Conservation (phyloP, 2,888 invertebrate species). For the Augochlorella aurata region DNA sequence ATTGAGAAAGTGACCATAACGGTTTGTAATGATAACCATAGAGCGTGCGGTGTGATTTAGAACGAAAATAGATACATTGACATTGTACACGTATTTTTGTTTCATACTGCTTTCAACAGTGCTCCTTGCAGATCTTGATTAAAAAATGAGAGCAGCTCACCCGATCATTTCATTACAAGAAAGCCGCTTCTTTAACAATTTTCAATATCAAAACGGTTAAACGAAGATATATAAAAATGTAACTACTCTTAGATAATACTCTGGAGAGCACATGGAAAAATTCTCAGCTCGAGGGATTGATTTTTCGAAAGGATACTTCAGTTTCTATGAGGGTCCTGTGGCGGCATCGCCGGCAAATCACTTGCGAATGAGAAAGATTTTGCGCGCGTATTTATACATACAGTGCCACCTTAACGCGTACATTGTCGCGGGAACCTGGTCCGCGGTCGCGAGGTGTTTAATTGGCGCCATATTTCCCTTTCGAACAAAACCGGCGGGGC, state of each 20-base stretch:
- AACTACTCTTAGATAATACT: background rate
- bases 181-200: background rate
- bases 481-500: conserved; percentile 23
- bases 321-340: no score
- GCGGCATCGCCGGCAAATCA: background rate
- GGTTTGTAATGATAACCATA: no score
- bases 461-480: conserved; percentile 15
- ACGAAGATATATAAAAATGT: background rate
- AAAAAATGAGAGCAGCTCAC: no score
- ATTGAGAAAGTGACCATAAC: no score
- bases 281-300: background rate
- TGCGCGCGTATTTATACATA: background rate
- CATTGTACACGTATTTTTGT: no score
- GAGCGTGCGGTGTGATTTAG: no score
- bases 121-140: no score
- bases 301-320: background rate
- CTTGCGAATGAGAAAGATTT: background rate
- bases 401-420: background rate
- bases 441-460: conserved; percentile 6
- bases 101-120: no score
- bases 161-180: no score
- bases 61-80: no score
- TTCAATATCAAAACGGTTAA: background rate
- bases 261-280: background rate
- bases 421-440: background rate